Conservation (phyloP, 2,888 invertebrate species). For the Chrysodeixis includens region DNA sequence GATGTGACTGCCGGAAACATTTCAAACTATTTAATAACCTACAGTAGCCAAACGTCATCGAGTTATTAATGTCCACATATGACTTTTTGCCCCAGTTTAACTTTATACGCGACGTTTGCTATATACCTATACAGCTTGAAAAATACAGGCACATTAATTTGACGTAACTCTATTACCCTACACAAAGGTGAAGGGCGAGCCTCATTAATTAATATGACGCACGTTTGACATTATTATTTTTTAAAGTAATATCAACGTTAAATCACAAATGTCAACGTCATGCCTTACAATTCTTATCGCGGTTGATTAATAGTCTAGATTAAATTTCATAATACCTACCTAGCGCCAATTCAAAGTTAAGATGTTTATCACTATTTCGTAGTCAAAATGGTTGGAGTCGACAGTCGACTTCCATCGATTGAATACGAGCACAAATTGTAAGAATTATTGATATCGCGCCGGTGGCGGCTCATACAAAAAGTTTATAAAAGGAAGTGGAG, state of each 20-base stretch:
- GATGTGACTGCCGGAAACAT: constrained; percentile 20
- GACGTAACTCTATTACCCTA: constrained; percentile 37
- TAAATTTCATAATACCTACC: constrained; percentile 44
- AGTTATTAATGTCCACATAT: not conserved
- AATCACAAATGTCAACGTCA: constrained; percentile 54
- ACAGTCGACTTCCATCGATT: constrained; percentile 68
- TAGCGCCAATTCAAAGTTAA: constrained; percentile 52
- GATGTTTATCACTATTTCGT: constrained; percentile 60
- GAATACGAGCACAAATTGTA: constrained; percentile 77
- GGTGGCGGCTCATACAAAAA: constrained; percentile 82
- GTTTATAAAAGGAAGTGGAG: constrained; percentile 87
- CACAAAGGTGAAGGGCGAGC: constrained; percentile 36
- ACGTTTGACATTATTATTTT: constrained; percentile 50
- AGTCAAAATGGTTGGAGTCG: constrained; percentile 62
- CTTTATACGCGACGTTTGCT: not conserved
- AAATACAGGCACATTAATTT: constrained; percentile 5
- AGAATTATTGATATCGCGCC: constrained; percentile 86
- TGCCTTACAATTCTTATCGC: constrained; percentile 40
- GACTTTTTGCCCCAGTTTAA: not conserved
- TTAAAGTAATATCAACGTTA: constrained; percentile 42
- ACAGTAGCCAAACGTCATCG: not conserved
- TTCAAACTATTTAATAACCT: constrained; percentile 13
- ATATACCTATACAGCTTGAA: not conserved
- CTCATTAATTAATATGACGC: constrained; percentile 56
- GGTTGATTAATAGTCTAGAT: constrained; percentile 57